These are phyloP conservation scores for Aldrovandia affinis DNA, from an alignment of 2,797 vertebrate species.

Conservation along the genomic window DNA sequence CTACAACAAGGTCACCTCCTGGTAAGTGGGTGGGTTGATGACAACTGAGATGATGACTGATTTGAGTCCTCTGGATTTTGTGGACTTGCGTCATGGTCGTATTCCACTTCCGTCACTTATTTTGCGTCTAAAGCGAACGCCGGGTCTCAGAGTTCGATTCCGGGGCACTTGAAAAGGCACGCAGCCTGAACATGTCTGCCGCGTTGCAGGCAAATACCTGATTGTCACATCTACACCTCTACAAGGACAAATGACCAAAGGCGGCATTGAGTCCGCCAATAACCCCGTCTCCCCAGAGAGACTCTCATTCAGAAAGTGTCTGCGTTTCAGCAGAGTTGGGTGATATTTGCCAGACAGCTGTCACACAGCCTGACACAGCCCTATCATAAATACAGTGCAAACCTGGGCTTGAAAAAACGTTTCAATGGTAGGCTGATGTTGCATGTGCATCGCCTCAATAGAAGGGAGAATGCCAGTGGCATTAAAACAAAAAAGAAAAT, in stretches of 20 bases:
- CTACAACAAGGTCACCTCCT: conserved; percentile 40
- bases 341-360: background rate
- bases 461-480: background rate
- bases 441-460: background rate
- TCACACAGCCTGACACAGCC: background rate
- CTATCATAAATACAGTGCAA: background rate
- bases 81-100: conserved; percentile 27
- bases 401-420: background rate
- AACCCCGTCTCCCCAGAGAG: background rate
- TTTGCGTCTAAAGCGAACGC: conserved; percentile 32
- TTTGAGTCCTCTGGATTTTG: conserved; percentile 50
- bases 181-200: conserved; percentile 9
- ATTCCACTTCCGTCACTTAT: conserved; percentile 2
- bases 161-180: conserved; percentile 15
- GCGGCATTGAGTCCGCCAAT: background rate
- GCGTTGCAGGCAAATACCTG: background rate
- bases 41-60: conserved; percentile 42
- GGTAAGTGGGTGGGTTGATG: conserved; percentile 15
- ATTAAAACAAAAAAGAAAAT: conserved; percentile 15
- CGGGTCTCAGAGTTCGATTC: conserved; percentile 27
- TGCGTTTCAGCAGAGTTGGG: background rate
- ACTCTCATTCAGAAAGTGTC: conserved; percentile 1
- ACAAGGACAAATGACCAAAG: background rate
- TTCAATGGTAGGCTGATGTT: background rate
- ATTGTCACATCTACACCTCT: conserved; percentile 5